phyloP scores from a whole-genome alignment of 2,888 invertebrate genomes.

The Platycheirus rosarum region DNA sequence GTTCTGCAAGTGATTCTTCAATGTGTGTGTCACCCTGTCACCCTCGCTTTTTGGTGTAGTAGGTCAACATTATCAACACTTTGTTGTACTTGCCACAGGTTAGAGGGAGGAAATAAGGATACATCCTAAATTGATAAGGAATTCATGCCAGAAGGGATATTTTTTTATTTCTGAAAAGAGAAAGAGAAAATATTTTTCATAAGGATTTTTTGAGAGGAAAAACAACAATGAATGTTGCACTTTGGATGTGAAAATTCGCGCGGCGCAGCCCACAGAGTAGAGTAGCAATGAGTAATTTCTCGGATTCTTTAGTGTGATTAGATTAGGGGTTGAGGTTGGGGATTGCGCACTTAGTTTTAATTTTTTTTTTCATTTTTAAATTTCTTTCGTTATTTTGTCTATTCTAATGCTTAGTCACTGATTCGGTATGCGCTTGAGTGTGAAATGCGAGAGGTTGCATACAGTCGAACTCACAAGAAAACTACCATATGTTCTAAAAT shows the following conservation, averaged over 20 bases:
- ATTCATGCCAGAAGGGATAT: slow-evolving; percentile 35
- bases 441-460: slow-evolving; percentile 1
- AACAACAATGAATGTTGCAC: too few species aligned
- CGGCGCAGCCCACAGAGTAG: not conserved
- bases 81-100: slow-evolving; percentile 6
- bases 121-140: slow-evolving; percentile 25
- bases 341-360: slow-evolving; percentile 27
- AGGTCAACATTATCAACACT: slow-evolving; percentile 48
- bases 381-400: slow-evolving; percentile 5
- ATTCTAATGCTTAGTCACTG: slow-evolving; percentile 54
- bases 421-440: slow-evolving; percentile 69
- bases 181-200: not conserved
- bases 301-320: slow-evolving; percentile 16
- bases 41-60: slow-evolving; percentile 13
- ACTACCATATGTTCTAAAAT: too few species aligned
- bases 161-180: not conserved
- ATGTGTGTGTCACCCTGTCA: slow-evolving; percentile 26
- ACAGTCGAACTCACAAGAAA: slow-evolving; percentile 37
- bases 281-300: slow-evolving; percentile 9
- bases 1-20: slow-evolving; percentile 33
- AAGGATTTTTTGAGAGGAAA: not conserved
- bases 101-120: slow-evolving; percentile 3
- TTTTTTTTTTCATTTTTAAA: slow-evolving; percentile 17
- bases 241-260: not conserved
- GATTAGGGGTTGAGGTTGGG: slow-evolving; percentile 45